These are phyloP conservation scores for Hydropsyche tenuis DNA, from an alignment of 1,140 invertebrate genomes.

Conservation along the genomic window DNA sequence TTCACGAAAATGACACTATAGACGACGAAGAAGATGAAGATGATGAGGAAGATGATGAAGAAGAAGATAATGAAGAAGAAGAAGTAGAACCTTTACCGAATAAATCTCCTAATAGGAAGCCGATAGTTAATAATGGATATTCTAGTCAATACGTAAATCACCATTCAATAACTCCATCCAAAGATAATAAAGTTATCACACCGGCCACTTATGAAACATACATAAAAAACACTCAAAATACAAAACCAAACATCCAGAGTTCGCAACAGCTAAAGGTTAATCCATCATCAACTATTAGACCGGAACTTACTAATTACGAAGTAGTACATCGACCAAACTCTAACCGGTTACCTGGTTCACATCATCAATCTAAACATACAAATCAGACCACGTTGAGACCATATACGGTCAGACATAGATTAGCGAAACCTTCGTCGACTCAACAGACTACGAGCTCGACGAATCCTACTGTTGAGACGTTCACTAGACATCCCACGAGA, in stretches of 20 bases:
- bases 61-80: conserved; percentile 34
- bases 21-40: conserved; percentile 51
- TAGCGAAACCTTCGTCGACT: conserved; percentile 59
- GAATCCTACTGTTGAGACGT: conserved; percentile 39
- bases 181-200: conserved; percentile 23
- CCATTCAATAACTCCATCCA: conserved; percentile 21
- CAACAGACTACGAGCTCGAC: conserved; percentile 36
- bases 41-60: conserved; percentile 37
- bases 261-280: neutral
- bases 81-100: conserved; percentile 37
- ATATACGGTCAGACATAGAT: conserved; percentile 61
- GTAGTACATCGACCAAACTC: conserved; percentile 52
- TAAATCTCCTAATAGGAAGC: conserved; percentile 29
- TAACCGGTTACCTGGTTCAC: conserved; percentile 30
- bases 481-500: conserved; percentile 48
- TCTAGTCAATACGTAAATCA: conserved; percentile 28
- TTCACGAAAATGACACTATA: conserved; percentile 49
- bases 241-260: conserved; percentile 9
- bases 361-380: conserved; percentile 55
- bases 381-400: conserved; percentile 62
- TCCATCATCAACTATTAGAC: conserved; percentile 37
- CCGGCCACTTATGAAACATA: conserved; percentile 36
- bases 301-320: conserved; percentile 56
- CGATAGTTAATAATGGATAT: conserved; percentile 28
- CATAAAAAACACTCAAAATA: conserved; percentile 8